These are phyloP conservation scores for Allobates femoralis DNA, from an alignment of 2,797 vertebrate species.

Conservation along the genomic window DNA sequence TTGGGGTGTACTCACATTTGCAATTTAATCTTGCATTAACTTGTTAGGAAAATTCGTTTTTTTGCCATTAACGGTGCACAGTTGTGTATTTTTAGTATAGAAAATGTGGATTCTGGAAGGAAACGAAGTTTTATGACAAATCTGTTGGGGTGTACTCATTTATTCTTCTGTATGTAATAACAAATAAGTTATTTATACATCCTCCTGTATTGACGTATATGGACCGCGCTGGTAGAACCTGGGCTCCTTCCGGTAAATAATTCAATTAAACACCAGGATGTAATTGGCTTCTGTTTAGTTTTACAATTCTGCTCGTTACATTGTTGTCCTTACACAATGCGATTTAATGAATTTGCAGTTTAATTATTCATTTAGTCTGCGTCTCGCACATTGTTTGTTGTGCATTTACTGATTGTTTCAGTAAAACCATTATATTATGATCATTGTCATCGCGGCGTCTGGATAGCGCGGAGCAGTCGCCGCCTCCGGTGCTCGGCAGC, in stretches of 20 bases:
- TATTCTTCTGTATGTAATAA: too few relatives aligned
- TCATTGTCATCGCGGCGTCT: conserved; percentile 31
- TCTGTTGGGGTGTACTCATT: too few relatives aligned
- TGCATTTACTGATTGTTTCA: conserved; percentile 43
- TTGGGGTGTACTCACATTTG: too few relatives aligned
- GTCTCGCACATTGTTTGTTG: conserved; percentile 30
- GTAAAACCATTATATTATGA: conserved; percentile 51
- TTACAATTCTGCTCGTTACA: not conserved
- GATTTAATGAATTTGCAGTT: conserved; percentile 40
- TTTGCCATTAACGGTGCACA: too few relatives aligned
- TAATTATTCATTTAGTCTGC: conserved; percentile 48
- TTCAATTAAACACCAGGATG: not conserved
- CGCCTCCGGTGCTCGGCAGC: not conserved
- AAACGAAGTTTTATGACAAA: too few relatives aligned
- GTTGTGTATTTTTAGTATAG: too few relatives aligned
- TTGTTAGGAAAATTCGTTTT: too few relatives aligned
- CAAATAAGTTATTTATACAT: not conserved
- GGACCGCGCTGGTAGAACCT: not conserved
- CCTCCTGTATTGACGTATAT: not conserved
- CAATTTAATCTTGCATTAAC: too few relatives aligned
- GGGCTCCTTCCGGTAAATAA: not conserved
- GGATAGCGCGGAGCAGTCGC: not conserved
- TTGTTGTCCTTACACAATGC: not conserved
- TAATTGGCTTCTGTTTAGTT: not conserved
- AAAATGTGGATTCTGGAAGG: too few relatives aligned